Evolutionary conservation across 2,797 vertebrate genomes (phyloP), one percentile per base, ranked within the genome.

Genomic region (Urosaurus nigricauda): DNA sequence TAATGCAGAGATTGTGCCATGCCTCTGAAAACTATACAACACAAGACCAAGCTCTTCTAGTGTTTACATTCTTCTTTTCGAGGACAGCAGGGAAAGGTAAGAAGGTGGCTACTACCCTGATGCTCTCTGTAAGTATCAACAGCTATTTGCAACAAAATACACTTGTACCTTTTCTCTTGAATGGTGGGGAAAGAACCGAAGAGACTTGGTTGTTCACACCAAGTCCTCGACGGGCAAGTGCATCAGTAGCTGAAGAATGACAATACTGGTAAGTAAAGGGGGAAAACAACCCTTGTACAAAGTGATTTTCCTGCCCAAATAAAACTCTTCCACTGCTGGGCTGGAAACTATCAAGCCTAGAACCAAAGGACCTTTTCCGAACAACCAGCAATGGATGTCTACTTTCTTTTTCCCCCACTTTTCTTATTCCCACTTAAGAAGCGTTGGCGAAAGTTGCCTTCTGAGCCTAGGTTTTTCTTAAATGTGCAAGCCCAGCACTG

Each of bases 401-500:
- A 21, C 19, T 5, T 19, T 68, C 26, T 32, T 68, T 68, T 68
- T 35, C 68, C 40, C 8, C 17, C 37, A 13, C 29, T 37, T 51
- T 17, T 21, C 21, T 58, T 26, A 71, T 65, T 60, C 19, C 74
- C 8, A 53, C 81, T 78, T 35, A 79, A 51, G 35, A 60, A 63
- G 13, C 11, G 8, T 26, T 87, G 70, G 88, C 47, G 82, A 84
- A 86, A 84, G 40, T 32, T 79, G 29, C 32, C 65, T 19, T 29
- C 60, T 65, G 1, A 0, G 0, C 37, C 5, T 43, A 90, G 82
- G 89, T 29, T 24, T 68, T 77, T 47, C 12, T 26, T 26, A 14
- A 86, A 65, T 0, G 85, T 88, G 89, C 92, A 77, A 58, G 40
- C 81, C 58, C 5, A 91, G 79, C 43, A 87, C 86, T 53, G 73